These are phyloP conservation scores for Crossocerus cetratus DNA, from an alignment of 2,888 invertebrate species.

Conservation along the genomic window DNA sequence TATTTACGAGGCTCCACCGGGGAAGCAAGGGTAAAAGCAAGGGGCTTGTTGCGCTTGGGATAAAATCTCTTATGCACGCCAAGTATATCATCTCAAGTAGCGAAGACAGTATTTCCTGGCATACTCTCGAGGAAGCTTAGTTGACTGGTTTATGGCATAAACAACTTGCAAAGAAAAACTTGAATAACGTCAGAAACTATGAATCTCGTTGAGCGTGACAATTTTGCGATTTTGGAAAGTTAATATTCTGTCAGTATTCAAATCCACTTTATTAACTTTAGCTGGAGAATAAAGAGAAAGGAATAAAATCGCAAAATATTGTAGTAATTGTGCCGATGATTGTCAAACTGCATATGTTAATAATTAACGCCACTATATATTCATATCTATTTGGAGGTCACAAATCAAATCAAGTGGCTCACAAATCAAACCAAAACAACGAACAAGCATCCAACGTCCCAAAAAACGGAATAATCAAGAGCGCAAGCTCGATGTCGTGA, in stretches of 20 bases:
- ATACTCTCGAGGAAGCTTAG: not conserved
- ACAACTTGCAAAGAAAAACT: conserved; percentile 5
- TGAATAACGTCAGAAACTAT: conserved; percentile 16
- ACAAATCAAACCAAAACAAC: not conserved
- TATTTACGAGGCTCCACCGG: conserved; percentile 42
- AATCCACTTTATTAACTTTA: too few species aligned
- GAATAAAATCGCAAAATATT: too few species aligned
- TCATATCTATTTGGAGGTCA: too few species aligned
- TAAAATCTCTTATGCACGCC: conserved; percentile 18
- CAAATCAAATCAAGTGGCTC: too few species aligned
- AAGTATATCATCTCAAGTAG: not conserved
- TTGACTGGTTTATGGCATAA: not conserved
- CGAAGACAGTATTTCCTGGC: conserved; percentile 12
- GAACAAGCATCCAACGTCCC: not conserved
- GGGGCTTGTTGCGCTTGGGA: conserved; percentile 14
- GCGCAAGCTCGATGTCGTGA: too few species aligned
- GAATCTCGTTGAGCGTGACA: too few species aligned
- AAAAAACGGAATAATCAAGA: conserved; percentile 7
- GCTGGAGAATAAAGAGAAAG: too few species aligned
- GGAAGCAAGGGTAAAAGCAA: conserved; percentile 37
- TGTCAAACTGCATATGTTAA: too few species aligned
- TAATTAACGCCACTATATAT: too few species aligned
- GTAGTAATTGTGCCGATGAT: too few species aligned
- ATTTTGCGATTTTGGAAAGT: too few species aligned
- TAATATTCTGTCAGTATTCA: too few species aligned